phyloP scores from a whole-genome alignment of 2,797 vertebrate genomes.

The Cyprinodon diabolis region DNA sequence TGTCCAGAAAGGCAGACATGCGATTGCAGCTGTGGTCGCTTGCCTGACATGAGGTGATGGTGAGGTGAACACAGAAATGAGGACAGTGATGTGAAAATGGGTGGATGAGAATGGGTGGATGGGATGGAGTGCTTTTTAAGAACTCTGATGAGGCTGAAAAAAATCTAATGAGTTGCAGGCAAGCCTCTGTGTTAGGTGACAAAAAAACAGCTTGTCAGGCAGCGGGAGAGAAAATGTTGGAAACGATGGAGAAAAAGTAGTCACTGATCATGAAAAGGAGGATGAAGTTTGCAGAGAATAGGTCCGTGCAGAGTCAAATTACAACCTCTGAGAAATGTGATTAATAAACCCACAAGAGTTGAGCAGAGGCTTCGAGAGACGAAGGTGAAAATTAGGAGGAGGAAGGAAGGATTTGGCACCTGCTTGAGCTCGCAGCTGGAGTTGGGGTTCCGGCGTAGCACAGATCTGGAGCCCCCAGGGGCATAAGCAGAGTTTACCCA shows the following conservation, averaged over 20 bases:
- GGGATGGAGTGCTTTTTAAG: constrained; percentile 41
- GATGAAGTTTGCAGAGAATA: constrained; percentile 22
- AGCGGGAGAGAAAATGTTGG: constrained; percentile 21
- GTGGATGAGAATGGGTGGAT: constrained; percentile 47
- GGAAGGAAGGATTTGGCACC: constrained; percentile 81
- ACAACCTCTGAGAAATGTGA: constrained; percentile 19
- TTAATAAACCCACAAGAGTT: constrained; percentile 8
- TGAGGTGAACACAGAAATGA: constrained; percentile 73
- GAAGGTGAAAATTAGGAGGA: constrained; percentile 30
- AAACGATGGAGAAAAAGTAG: constrained; percentile 26
- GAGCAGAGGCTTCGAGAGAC: constrained; percentile 27
- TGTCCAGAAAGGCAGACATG: constrained; percentile 91
- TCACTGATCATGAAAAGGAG: constrained; percentile 24
- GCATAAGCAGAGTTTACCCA: constrained; percentile 97
- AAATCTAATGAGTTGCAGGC: constrained; percentile 34
- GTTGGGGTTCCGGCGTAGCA: constrained; percentile 89
- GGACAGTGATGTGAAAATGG: constrained; percentile 69
- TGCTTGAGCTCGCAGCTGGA: constrained; percentile 93
- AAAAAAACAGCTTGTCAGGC: constrained; percentile 28
- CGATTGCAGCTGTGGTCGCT: constrained; percentile 86
- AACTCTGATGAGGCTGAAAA: constrained; percentile 32
- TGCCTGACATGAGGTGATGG: constrained; percentile 82
- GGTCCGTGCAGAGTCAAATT: constrained; percentile 28
- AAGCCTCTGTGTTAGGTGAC: constrained; percentile 33
- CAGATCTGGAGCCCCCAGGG: constrained; percentile 91